These are phyloP conservation scores for Dipodomys stephensi DNA, from an alignment of 2,113 vertebrate species.

Conservation along the genomic window DNA sequence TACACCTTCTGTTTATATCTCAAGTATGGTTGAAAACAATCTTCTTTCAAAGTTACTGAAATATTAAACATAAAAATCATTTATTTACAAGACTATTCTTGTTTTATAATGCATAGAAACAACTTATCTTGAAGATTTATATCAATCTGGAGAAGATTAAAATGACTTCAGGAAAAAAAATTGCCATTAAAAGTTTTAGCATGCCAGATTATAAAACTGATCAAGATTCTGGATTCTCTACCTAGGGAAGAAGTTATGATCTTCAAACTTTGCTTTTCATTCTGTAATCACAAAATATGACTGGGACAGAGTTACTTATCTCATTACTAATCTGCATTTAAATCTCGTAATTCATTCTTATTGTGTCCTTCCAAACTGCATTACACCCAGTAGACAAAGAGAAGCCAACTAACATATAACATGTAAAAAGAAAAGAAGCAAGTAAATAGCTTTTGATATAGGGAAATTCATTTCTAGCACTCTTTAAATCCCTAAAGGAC, in stretches of 20 bases:
- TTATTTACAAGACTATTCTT: not conserved
- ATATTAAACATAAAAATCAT: not conserved
- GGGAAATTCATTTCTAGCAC: conserved; percentile 27
- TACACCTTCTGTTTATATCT: not conserved
- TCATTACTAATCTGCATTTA: not conserved
- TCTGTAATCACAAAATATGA: not conserved
- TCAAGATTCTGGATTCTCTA: not conserved
- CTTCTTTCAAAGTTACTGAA: not conserved
- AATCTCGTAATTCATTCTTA: conserved; percentile 36
- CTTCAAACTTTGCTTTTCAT: conserved; percentile 20
- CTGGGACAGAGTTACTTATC: not conserved
- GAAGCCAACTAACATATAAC: not conserved
- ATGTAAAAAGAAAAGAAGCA: not conserved
- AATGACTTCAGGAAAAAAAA: not conserved
- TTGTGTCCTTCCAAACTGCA: conserved; percentile 22
- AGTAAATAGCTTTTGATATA: conserved; percentile 46
- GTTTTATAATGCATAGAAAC: not conserved
- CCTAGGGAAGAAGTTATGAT: not conserved
- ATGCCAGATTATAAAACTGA: not conserved
- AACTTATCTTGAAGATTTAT: not conserved
- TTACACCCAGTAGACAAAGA: not conserved
- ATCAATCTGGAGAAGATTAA: not conserved
- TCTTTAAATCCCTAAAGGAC: not conserved
- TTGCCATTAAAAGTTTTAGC: not conserved
- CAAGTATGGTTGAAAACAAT: not conserved